Base-by-base conservation (phyloP, 2,888 invertebrate species). In the Archips xylosteana region DNA sequence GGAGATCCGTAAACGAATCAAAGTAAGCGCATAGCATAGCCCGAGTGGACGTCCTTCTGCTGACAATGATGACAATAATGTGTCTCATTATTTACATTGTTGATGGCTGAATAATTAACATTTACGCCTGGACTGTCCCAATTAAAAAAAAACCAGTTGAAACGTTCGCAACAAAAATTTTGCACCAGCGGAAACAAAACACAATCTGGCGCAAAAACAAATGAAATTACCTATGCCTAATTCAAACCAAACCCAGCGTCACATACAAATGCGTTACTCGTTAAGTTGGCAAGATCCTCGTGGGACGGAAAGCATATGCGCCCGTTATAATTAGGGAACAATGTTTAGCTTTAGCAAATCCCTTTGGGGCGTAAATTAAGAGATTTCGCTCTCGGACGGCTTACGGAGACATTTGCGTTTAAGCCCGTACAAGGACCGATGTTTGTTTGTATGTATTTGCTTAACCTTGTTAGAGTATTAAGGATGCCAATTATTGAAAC, bases 291-390 rank as follows among this genome's bases (percentile, higher is more conserved):
- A 79, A 83, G 88, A 93, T 89, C 92, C 90, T 84, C 93, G 93
- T 94, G 94, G 90, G 93, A 94, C 86, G 76, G 75, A 76, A 73
- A 86, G 87, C 94, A 93, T 91, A 91, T 93, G 94, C 86, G 90
- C 89, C 90, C 86, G 92, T 93, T 93, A 94, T 94, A 94, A 94
- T 94, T 94, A 94, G 94, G 93, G 92, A 91, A 92, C 94, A 94
- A 92, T 94, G 94, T 94, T 94, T 94, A 92, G 94, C 92, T 94
- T 94, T 91, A 88, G 87, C 88, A 92, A 94, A 94, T 94, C 94
- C 94, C 91, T 91, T 89, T 88, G 92, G 94, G 93, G 91, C 94
- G 92, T 94, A 94, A 94, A 94, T 94, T 94, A 94, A 94, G 93
- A 94, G 93, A 94, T 93, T 92, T 89, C 81, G 82, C 85, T 84